Evolutionary conservation across 2,113 vertebrate genomes (phyloP).

Genomic region (Scophthalmus maximus): DNA sequence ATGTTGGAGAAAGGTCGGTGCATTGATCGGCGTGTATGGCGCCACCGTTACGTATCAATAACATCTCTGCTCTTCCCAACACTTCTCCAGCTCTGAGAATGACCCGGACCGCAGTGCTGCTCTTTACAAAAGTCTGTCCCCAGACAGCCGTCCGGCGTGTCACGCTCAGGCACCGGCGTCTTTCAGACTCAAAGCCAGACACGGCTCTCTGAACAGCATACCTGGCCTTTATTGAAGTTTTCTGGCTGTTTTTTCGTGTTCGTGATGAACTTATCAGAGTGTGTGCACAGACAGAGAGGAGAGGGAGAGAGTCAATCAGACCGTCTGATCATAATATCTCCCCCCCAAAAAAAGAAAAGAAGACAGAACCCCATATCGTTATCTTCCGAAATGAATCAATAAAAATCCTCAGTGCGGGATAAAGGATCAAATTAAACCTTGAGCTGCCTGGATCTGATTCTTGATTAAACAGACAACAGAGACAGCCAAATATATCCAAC

Average conservation of each 20-base stretch:
- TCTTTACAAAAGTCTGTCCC: slow-evolving; percentile 44
- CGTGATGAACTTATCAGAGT: slow-evolving; percentile 32
- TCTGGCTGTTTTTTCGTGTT: slow-evolving; percentile 5
- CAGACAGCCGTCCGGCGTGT: slow-evolving; percentile 31
- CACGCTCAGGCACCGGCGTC: slow-evolving; percentile 6
- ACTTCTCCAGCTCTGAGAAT: slow-evolving; percentile 31
- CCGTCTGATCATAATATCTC: slow-evolving; percentile 33
- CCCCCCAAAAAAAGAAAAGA: neutral
- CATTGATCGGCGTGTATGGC: slow-evolving; percentile 73
- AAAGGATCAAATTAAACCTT: slow-evolving; percentile 49
- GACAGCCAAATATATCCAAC: slow-evolving; percentile 35
- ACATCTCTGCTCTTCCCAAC: slow-evolving; percentile 64
- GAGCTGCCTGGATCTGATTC: slow-evolving; percentile 33
- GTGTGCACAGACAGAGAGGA: slow-evolving; percentile 26
- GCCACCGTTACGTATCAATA: slow-evolving; percentile 72
- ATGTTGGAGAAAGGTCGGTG: slow-evolving; percentile 72
- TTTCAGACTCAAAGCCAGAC: slow-evolving; percentile 40
- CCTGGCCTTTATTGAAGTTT: slow-evolving; percentile 48
- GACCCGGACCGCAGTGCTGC: slow-evolving; percentile 49
- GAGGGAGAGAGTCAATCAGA: slow-evolving; percentile 10
- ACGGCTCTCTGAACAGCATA: slow-evolving; percentile 48
- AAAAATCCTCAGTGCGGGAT: slow-evolving; percentile 10
- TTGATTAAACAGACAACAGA: slow-evolving; percentile 54
- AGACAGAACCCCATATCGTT: slow-evolving; percentile 17
- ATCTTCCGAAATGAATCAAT: slow-evolving; percentile 37